Percentiles rank a stretch among this genome's conserved stretches.
phyloP scores from a whole-genome alignment of 2,888 invertebrate genomes.

The Patella pellucida region DNA sequence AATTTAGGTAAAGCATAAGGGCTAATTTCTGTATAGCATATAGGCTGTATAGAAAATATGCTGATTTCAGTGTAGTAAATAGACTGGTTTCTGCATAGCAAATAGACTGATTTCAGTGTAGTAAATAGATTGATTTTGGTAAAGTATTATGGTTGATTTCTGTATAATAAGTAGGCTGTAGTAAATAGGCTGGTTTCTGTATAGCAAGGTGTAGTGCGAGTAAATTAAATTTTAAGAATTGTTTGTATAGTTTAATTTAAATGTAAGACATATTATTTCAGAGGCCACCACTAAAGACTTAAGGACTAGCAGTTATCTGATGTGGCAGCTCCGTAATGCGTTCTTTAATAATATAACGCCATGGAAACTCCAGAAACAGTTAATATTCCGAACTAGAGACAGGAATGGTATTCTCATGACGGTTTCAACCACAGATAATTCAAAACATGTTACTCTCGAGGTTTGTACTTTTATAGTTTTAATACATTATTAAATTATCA shows the following conservation, averaged over 20 bases:
- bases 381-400: constrained; percentile 93
- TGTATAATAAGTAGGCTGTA: too few species aligned
- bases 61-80: too few species aligned
- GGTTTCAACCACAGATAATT: constrained; percentile 72
- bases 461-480: constrained; percentile 62
- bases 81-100: too few species aligned
- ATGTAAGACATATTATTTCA: constrained; percentile 36
- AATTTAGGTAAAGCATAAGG: too few species aligned
- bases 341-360: constrained; percentile 50
- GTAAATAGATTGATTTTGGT: too few species aligned
- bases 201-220: neutral
- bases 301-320: constrained; percentile 94
- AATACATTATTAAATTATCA: neutral
- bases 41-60: too few species aligned
- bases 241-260: neutral
- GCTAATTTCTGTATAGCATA: neutral
- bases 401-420: constrained; percentile 93
- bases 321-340: constrained; percentile 83
- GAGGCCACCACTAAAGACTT: constrained; percentile 77
- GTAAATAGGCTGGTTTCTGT: too few species aligned
- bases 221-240: too few species aligned
- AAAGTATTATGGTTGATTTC: too few species aligned
- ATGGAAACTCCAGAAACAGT: constrained; percentile 80
- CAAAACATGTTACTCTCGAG: constrained; percentile 88
- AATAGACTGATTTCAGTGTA: too few species aligned